Evolutionary conservation across 2,888 invertebrate species (phyloP), one percentile per base, ranked within the genome.

Genomic region (Idaea biselata): DNA sequence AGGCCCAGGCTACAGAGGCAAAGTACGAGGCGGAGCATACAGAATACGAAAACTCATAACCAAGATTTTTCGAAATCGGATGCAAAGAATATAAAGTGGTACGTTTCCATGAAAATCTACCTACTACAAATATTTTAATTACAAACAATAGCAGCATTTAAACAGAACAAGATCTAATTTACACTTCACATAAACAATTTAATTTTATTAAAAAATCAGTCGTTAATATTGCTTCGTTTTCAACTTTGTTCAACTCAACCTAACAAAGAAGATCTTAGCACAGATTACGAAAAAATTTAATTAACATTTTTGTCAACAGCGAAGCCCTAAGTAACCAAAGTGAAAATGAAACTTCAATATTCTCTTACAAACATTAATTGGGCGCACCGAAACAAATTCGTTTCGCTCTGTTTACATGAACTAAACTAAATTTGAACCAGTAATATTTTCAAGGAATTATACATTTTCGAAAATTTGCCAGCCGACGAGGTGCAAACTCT

Each of bases 341-440:
- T 70, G 66, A 76, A 83, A 44, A 83, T 85, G 79, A 80, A 83
- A 82, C 78, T 83, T 77, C 80, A 80, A 84, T 83, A 84, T 81
- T 79, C 76, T 73, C 73, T 70, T 70, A 70, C 80, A 84, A 88
- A 88, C 84, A 86, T 73, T 82, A 84, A 84, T 84, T 82, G 75
- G 69, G 76, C 62, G 69, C 71, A 69, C 68, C 72, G 70, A 74
- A 76, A 76, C 71, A 76, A 81, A 79, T 80, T 79, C 71, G 71
- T 76, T 80, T 70, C 59, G 67, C 71, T 63, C 69, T 73, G 64
- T 63, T 67, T 63, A 64, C 71, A 44, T 14, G 8, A 44, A 8
- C 44, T 11, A 14, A 44, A 44, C 44, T 3, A 11, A 44, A 44
- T 44, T 44, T 44, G 6, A 3, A 33, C 33, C 7, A 33, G 33